Conservation (phyloP, 1,140 invertebrate species). For the Drosophila hydei region DNA sequence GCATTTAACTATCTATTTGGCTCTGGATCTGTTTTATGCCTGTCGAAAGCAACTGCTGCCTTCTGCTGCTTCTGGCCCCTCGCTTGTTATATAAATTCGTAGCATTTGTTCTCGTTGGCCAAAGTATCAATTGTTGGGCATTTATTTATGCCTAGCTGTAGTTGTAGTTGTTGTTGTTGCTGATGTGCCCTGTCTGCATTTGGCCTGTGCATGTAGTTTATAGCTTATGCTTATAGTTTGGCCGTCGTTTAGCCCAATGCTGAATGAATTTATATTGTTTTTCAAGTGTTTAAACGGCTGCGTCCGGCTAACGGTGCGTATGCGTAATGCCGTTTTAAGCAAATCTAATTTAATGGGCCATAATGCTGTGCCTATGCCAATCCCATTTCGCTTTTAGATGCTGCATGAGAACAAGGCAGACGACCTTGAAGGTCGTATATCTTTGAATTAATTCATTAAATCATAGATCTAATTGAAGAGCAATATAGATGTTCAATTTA, state of each 20-base stretch:
- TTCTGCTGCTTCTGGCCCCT: not conserved
- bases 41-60: not conserved
- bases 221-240: conserved; percentile 73
- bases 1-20: conserved; percentile 64
- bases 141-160: conserved; percentile 71
- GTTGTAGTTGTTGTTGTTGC: conserved; percentile 4
- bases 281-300: conserved; percentile 74
- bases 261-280: conserved; percentile 79
- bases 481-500: not conserved
- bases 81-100: conserved; percentile 56
- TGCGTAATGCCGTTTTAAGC: conserved; percentile 53
- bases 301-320: conserved; percentile 43
- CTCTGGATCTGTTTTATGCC: conserved; percentile 22
- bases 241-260: conserved; percentile 32
- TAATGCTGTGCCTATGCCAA: conserved; percentile 19
- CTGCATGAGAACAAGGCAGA: conserved; percentile 36
- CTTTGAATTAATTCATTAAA: not conserved
- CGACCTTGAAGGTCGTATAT: not conserved
- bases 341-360: conserved; percentile 41
- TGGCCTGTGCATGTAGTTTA: conserved; percentile 63
- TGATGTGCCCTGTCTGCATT: conserved; percentile 45
- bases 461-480: not conserved
- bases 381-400: conserved; percentile 15
- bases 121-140: conserved; percentile 77
- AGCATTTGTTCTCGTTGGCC: conserved; percentile 61